Conservation (phyloP, 2,888 invertebrate species). For the Apamea sordens region DNA sequence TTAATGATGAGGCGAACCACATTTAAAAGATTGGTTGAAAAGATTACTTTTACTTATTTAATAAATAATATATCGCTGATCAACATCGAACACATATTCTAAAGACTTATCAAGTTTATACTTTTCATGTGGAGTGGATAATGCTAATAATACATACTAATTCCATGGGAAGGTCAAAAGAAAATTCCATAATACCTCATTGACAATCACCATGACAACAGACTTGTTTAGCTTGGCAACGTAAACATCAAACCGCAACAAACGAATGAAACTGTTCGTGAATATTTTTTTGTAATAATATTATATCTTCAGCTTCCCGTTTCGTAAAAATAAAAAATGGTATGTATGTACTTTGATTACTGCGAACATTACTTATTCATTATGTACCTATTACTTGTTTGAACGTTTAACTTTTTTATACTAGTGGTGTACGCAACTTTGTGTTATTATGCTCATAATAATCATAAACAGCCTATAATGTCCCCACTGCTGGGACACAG, state of each 20-base stretch:
- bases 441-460: neutral
- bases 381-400: too few relatives aligned
- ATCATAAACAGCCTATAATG: too few relatives aligned
- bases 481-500: too few relatives aligned
- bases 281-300: constrained; percentile 7
- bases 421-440: neutral
- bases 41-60: neutral
- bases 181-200: constrained; percentile 1
- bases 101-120: neutral
- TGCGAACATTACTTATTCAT: neutral
- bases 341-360: constrained; percentile 40
- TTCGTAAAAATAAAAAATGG: constrained; percentile 48
- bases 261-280: constrained; percentile 13
- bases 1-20: neutral
- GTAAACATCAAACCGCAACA: constrained; percentile 20
- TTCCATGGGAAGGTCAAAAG: neutral
- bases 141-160: neutral
- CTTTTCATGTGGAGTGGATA: neutral
- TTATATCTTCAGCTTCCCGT: constrained; percentile 4
- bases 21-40: neutral
- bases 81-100: neutral
- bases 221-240: constrained; percentile 61
- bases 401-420: too few relatives aligned
- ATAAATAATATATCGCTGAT: neutral
- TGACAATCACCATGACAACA: constrained; percentile 66